Conservation (phyloP, 2,113 vertebrate species). For the Deroptyus accipitrinus region DNA sequence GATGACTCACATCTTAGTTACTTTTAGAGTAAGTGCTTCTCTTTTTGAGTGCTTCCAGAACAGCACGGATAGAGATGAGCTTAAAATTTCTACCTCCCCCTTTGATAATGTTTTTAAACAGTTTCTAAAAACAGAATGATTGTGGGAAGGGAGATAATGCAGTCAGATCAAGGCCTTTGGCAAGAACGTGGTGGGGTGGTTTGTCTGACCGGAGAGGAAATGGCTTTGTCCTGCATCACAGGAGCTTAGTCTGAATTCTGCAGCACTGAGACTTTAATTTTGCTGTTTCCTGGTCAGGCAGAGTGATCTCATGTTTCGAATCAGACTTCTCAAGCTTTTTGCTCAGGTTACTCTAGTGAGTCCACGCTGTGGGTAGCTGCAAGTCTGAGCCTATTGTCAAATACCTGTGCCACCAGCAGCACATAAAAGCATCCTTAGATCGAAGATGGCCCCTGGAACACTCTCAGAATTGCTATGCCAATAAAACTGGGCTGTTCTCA, state of each 20-base stretch:
- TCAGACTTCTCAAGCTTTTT: background rate
- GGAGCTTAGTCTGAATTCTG: background rate
- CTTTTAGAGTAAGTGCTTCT: constrained; percentile 7
- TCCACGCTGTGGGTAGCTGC: background rate
- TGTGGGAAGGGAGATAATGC: background rate
- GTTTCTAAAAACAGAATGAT: background rate
- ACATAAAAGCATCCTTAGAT: background rate
- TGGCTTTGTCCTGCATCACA: background rate
- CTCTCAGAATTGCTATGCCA: background rate
- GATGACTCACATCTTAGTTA: constrained; percentile 48
- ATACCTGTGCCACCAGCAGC: background rate
- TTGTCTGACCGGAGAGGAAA: background rate
- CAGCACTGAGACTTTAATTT: background rate
- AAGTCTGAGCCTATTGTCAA: background rate
- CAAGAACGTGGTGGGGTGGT: background rate
- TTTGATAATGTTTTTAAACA: background rate
- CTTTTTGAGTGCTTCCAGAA: constrained; percentile 25
- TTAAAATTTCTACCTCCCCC: background rate
- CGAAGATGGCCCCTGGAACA: background rate
- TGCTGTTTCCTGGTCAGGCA: background rate
- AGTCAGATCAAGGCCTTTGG: background rate
- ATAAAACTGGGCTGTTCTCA: background rate
- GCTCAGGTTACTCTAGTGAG: background rate
- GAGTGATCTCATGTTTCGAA: background rate
- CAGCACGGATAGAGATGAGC: background rate